Evolutionary conservation across 2,888 invertebrate species (phyloP), one percentile per base, ranked within the genome.

Genomic region (Pristionchus maxplancki): DNA sequence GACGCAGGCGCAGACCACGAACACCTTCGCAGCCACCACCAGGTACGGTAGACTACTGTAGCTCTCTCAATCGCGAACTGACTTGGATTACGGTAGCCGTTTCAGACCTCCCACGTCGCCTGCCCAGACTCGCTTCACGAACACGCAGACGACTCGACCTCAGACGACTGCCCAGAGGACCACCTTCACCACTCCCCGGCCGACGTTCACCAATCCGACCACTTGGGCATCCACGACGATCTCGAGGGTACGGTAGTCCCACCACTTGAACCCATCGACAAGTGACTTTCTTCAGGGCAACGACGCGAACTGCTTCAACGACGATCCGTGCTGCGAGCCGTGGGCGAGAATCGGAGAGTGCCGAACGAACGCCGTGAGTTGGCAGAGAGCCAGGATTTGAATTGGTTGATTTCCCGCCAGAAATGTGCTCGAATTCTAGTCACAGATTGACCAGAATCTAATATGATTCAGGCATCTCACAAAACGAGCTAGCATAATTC

Each of bases 281-380:
- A 83, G 31, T 83, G 82, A 83, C 34, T 53, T 34, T 34, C 9
- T 53, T 64, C 64, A 85, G 85, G 85, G 62, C 6, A 64, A n/a
- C n/a, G 86, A 87, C n/a, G 67, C 86, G 24, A 92, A 91, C 74
- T 94, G 94, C 90, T 93, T 92, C 90, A 94, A 94, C 90, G 93
- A 93, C 87, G 93, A 94, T 90, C 94, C 94, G 17, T 94, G 94
- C 90, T 94, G 94, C 88, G 89, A 90, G 34, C 91, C 93, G 13
- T 94, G 94, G 94, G 90, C 93, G 9, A 86, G 91, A 37, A 74
- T 82, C 50, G 89, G 90, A 58, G 94, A 94, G 87, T 94, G 94
- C 88, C 85, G 89, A 37, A 89, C 90, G 20, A 94, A 94, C 87
- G 87, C 90, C 1, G 88, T 88, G 37, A 67, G 87, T 74, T 78